phyloP scores from a whole-genome alignment of 1,140 invertebrate genomes.

The Theocolax elegans region DNA sequence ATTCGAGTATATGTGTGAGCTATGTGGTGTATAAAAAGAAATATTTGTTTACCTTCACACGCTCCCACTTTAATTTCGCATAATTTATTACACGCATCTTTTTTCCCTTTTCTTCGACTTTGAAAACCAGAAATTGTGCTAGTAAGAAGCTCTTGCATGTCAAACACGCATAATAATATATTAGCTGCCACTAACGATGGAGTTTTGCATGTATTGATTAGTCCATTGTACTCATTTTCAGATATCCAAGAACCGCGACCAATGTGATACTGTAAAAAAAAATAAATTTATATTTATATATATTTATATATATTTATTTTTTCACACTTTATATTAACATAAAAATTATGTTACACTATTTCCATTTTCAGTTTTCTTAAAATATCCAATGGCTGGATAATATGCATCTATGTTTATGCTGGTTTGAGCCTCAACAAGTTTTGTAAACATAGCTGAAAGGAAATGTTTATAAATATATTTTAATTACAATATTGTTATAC shows the following conservation, averaged over 20 bases:
- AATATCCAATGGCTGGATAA: neutral
- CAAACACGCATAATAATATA: neutral
- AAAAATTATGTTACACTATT: no score
- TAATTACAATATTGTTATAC: neutral
- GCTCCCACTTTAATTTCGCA: neutral
- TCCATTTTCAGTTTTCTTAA: no score
- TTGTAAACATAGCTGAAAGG: neutral
- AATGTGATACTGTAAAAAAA: neutral
- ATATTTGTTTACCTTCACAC: neutral
- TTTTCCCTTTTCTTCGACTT: neutral
- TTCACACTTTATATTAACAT: neutral
- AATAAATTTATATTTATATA: neutral
- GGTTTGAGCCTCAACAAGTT: neutral
- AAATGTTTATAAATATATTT: neutral
- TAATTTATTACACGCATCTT: neutral
- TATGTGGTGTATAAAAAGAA: no score
- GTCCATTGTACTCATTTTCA: neutral
- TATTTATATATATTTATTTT: no score
- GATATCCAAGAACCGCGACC: neutral
- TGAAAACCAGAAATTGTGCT: neutral
- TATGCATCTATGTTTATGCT: neutral
- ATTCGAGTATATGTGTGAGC: neutral
- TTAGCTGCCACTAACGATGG: neutral
- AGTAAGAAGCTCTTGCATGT: neutral
- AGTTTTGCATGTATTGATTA: neutral